These are phyloP conservation scores for Taenaris catops DNA, from an alignment of 2,888 invertebrate genomes.

Conservation along the genomic window DNA sequence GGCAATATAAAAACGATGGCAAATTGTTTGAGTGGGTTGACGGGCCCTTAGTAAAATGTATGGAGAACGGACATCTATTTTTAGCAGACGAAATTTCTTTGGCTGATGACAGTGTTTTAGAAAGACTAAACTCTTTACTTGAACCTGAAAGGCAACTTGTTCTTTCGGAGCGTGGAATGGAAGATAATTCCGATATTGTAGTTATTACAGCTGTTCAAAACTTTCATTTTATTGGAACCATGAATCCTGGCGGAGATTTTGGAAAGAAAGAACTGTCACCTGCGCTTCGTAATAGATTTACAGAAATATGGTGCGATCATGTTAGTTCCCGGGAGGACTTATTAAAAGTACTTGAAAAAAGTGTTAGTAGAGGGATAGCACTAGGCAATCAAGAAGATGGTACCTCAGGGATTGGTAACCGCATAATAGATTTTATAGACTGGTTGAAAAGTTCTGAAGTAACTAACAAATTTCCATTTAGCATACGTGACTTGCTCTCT, in stretches of 20 bases:
- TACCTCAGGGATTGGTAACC: conserved; percentile 81
- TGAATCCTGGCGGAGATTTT: conserved; percentile 99
- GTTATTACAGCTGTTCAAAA: conserved; percentile 84
- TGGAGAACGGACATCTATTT: conserved; percentile 93
- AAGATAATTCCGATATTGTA: conserved; percentile 77
- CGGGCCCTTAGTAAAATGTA: conserved; percentile 95
- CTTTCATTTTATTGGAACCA: conserved; percentile 97
- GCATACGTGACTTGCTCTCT: conserved; percentile 94
- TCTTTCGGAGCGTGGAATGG: conserved; percentile 93
- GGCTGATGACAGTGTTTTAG: conserved; percentile 98
- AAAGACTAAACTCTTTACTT: conserved; percentile 96
- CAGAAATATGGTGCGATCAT: conserved; percentile 98
- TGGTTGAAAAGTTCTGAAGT: conserved; percentile 87
- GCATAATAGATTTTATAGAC: conserved; percentile 89
- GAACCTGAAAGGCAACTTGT: conserved; percentile 95
- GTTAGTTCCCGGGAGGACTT: conserved; percentile 87
- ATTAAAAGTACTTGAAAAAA: conserved; percentile 89
- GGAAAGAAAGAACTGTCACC: conserved; percentile 99
- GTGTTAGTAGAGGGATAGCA: conserved; percentile 80
- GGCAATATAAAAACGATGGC: conserved; percentile 80
- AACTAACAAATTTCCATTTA: conserved; percentile 89
- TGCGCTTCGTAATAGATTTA: conserved; percentile 97
- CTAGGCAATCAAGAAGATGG: conserved; percentile 75
- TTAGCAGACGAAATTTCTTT: conserved; percentile 99
- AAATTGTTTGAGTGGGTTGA: conserved; percentile 98